phyloP scores from a whole-genome alignment of 1,140 invertebrate genomes.

The Colletes latitarsis region DNA sequence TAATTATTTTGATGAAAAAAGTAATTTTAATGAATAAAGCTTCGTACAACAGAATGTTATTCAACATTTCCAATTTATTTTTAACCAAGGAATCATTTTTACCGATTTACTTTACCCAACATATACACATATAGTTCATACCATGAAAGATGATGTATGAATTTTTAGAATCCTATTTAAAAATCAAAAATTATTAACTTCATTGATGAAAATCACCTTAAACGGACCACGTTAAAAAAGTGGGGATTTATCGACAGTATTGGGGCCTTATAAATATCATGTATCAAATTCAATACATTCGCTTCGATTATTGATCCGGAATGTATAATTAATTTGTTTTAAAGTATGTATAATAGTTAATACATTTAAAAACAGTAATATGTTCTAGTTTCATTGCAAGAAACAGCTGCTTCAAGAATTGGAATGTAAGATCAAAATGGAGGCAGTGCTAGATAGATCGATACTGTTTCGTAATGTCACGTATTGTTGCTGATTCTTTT shows the following conservation, averaged over 20 bases:
- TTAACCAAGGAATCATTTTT: no score
- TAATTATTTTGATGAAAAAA: no score
- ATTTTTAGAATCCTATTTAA: neutral
- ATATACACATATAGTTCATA: no score
- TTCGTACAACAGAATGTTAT: no score
- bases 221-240: slow-evolving; percentile 27
- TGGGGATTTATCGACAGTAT: slow-evolving; percentile 39
- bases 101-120: no score
- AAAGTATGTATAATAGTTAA: neutral
- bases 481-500: slow-evolving; percentile 62
- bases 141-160: neutral
- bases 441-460: slow-evolving; percentile 68
- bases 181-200: neutral
- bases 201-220: slow-evolving; percentile 20
- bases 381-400: neutral
- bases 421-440: slow-evolving; percentile 75
- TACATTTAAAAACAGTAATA: neutral
- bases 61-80: no score
- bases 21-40: no score
- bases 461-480: slow-evolving; percentile 68
- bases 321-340: neutral
- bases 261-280: slow-evolving; percentile 44
- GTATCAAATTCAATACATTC: slow-evolving; percentile 46
- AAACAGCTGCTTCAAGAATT: slow-evolving; percentile 62
- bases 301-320: neutral